Conservation (phyloP, 2,888 invertebrate genomes). For the Ferdinandea cuprea region DNA sequence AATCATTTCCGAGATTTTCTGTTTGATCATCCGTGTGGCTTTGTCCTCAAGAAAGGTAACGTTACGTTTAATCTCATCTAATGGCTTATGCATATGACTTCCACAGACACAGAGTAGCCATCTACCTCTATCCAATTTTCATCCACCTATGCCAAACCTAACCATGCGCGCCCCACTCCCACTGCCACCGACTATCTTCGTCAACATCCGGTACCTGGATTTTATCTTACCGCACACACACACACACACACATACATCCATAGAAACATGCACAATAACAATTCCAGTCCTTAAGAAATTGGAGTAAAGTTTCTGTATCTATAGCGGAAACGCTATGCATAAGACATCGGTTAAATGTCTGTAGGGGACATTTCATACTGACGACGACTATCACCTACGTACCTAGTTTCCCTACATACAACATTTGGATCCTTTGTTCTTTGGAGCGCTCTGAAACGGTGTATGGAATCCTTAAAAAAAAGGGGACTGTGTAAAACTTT, state of each 20-base stretch:
- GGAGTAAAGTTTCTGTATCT: constrained; percentile 23
- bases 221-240: background rate
- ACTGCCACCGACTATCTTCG: constrained; percentile 24
- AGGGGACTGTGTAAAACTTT: constrained; percentile 49
- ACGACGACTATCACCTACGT: constrained; percentile 9
- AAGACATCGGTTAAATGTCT: constrained; percentile 52
- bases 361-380: constrained; percentile 28
- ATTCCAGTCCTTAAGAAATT: constrained; percentile 53
- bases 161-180: too few species aligned
- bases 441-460: constrained; percentile 43
- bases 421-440: constrained; percentile 36
- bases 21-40: constrained; percentile 96
- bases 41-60: constrained; percentile 94
- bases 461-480: constrained; percentile 23
- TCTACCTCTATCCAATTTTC: constrained; percentile 5
- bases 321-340: constrained; percentile 33
- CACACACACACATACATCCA: background rate
- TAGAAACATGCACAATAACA: constrained; percentile 17
- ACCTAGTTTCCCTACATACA: constrained; percentile 11
- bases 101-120: background rate
- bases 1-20: constrained; percentile 96
- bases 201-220: constrained; percentile 25
- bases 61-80: constrained; percentile 60
- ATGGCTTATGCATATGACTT: constrained; percentile 60
- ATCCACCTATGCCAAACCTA: too few species aligned